Base-by-base conservation (phyloP, 2,888 invertebrate genomes). In the Xestoiulus laeticollis region DNA sequence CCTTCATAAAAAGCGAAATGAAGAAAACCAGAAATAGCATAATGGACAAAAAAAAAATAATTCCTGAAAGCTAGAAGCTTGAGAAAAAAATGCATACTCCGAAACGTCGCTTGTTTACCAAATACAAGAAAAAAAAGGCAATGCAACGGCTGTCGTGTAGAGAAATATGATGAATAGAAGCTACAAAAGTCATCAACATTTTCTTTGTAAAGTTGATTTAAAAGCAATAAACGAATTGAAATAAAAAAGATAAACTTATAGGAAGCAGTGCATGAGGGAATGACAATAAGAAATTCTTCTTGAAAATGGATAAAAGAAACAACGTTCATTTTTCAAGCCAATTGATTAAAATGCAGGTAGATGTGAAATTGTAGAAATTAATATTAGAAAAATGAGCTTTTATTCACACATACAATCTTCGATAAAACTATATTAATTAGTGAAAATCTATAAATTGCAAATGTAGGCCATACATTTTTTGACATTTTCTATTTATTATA, bases 11-110 rank as follows among this genome's bases (percentile, higher is more conserved):
- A 59, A 59, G 22, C 59, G 59, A 59, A 59, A 59, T 59, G 59
- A 59, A 59, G 59, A 59, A 59, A 59, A 59, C 59, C 59, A 59
- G 59, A 59, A 59, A 59, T 59, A 59, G 59, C 59, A 59, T 59
- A 59, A 59, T 59, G 59, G 59, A 59, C 59, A 59, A 59, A 59
- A 59, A n/a, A n/a, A 38, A 59, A 59, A 59, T 59, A 59, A 59
- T 59, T 59, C 59, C 59, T 59, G 59, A 59, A 59, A 59, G 59
- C 59, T 22, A 59, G 59, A 6, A 59, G 22, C 59, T 59, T 22
- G 59, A 22, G 59, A 59, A 59, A 53, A 53, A 59, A 59, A 19
- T 59, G 22, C 8, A 59, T 59, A 59, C 59, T 22, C 22, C 59
- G 22, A 59, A 59, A 59, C 59, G n/a, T 59, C 59, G n/a, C 59